Evolutionary conservation across 2,888 invertebrate species (phyloP).

Genomic region (Melieria picta): DNA sequence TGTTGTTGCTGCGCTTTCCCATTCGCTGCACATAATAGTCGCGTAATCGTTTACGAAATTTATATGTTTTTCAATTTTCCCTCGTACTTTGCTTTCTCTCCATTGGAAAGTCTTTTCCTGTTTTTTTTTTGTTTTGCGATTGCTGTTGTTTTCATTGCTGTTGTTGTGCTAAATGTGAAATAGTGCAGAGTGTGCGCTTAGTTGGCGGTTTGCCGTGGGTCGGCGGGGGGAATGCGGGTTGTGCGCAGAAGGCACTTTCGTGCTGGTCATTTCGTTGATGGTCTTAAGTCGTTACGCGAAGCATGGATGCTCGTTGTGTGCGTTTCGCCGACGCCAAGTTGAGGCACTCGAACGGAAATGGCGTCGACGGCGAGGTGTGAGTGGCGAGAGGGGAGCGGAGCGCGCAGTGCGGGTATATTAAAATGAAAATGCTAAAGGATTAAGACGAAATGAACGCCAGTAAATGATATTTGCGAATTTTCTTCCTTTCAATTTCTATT

Average conservation of each 20-base stretch:
- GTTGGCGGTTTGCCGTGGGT: background rate
- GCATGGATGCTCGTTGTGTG: slow-evolving; percentile 25
- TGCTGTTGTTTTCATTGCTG: slow-evolving; percentile 13
- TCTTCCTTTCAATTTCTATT: background rate
- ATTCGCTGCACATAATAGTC: slow-evolving; percentile 37
- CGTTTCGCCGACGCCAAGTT: slow-evolving; percentile 16
- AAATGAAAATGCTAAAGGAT: slow-evolving; percentile 19
- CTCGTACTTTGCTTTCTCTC: slow-evolving; percentile 24
- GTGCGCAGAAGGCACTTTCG: slow-evolving; percentile 11
- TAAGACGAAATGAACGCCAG: slow-evolving; percentile 4
- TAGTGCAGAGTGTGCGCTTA: background rate
- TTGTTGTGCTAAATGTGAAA: background rate
- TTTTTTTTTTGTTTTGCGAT: slow-evolving; percentile 2
- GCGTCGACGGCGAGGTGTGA: background rate
- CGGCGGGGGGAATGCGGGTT: too few species aligned
- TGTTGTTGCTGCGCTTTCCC: slow-evolving; percentile 31
- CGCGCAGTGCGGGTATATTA: background rate
- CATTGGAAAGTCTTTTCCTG: background rate
- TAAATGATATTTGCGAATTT: background rate
- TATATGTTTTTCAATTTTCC: slow-evolving; percentile 45
- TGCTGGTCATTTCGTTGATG: slow-evolving; percentile 48
- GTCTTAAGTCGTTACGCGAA: slow-evolving; percentile 44
- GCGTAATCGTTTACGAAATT: slow-evolving; percentile 44
- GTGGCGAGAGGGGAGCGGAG: background rate
- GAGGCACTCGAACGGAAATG: background rate